Evolutionary conservation across 2,888 invertebrate genomes (phyloP), one percentile per base, ranked within the genome.

Genomic region (Hyppa rectilinea): DNA sequence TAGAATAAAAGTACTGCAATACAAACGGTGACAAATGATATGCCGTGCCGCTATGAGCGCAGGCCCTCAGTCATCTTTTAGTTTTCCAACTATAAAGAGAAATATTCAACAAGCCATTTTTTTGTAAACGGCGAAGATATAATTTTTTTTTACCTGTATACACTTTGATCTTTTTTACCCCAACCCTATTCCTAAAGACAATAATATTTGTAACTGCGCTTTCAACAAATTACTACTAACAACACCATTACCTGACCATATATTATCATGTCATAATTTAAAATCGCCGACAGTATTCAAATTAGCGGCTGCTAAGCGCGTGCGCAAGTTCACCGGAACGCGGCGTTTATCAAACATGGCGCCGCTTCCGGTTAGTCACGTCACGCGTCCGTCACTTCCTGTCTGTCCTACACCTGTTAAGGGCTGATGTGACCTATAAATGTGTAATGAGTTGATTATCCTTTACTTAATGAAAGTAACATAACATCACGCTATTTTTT

Each of bases 271-370:
- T 73, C 60, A 73, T 77, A 71, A 82, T 79, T 78, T 75, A 58
- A 78, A 76, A 74, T 75, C 73, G 66, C 73, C 71, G 71, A 65
- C 85, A 72, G 69, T 75, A 81, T 81, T 77, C 74, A 84, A 85
- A 88, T 89, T 86, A 88, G 86, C 72, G 79, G 82, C 86, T 83
- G 83, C 80, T 81, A 86, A 87, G 92, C 92, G 92, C 91, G 88
- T 88, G 89, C 92, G 91, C 89, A 75, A 81, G 56, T 76, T 60
- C 2, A 29, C 38, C 91, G 92, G 91, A 91, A 90, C 90, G 85
- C 83, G 88, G 85, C 90, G 87, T 89, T 90, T 90, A 89, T 90
- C 90, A 89, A 92, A 93, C 90, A 93, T 91, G 92, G 91, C 91
- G 90, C 86, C 89, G 88, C 81, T 90, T 92, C 93, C 94, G 92